A percentile compares a stretch with the other conserved stretches of the same genome.
Evolutionary conservation across 1,140 invertebrate species (phyloP).

Genomic region (Palaemon carinicauda): DNA sequence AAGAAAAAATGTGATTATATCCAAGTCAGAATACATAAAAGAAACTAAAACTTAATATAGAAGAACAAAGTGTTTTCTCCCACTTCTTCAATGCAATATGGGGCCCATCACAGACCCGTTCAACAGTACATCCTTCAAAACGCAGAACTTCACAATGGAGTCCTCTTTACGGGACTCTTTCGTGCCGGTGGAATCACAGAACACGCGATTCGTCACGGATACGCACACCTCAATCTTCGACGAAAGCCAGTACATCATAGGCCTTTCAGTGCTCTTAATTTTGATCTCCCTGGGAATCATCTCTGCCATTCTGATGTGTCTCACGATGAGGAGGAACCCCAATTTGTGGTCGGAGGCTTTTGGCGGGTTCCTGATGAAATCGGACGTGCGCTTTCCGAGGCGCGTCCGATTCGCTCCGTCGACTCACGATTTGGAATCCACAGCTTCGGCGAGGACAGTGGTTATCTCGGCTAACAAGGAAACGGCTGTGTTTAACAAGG

Average conservation of each 20-base stretch:
- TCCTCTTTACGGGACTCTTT: neutral
- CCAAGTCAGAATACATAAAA: too few species aligned
- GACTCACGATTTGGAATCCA: neutral
- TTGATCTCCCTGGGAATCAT: neutral
- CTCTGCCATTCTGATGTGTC: constrained; percentile 13
- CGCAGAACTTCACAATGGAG: neutral
- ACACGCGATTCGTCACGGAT: neutral
- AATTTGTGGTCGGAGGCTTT: neutral
- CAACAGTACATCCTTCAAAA: too few species aligned
- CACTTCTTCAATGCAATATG: too few species aligned
- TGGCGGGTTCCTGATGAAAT: constrained; percentile 4
- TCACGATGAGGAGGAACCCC: constrained; percentile 4
- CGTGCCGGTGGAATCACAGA: neutral
- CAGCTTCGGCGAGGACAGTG: neutral
- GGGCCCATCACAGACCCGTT: too few species aligned
- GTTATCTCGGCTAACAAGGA: neutral
- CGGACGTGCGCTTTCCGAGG: neutral
- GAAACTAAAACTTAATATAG: too few species aligned
- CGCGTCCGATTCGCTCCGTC: constrained; percentile 6
- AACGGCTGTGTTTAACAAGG: neutral
- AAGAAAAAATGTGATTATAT: too few species aligned
- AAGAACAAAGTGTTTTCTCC: too few species aligned
- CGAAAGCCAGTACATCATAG: neutral
- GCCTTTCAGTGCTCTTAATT: neutral
- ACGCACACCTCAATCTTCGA: neutral